phyloP scores from a whole-genome alignment of 2,113 vertebrate genomes.

The Semicossyphus pulcher region DNA sequence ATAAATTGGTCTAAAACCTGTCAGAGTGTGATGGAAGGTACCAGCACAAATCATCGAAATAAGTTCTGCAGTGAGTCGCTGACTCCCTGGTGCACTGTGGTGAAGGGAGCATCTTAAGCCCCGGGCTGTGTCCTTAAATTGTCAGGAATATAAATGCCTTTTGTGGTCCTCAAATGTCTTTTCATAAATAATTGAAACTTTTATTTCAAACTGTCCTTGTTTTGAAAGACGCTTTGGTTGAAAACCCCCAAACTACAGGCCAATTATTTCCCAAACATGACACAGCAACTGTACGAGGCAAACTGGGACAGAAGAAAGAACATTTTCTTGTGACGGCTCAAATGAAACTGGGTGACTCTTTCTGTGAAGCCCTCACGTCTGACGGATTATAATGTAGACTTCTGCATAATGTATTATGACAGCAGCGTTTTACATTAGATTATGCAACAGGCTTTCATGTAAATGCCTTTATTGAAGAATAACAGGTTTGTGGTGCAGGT shows the following conservation, averaged over 20 bases:
- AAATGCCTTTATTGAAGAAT: neutral
- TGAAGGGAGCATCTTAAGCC: neutral
- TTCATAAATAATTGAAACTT: conserved; percentile 40
- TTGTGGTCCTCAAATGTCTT: conserved; percentile 15
- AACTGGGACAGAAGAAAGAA: conserved; percentile 16
- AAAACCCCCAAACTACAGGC: conserved; percentile 11
- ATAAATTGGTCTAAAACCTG: conserved; percentile 1
- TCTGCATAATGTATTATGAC: conserved; percentile 2
- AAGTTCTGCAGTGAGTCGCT: neutral
- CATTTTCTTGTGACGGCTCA: conserved; percentile 9
- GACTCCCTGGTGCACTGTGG: neutral
- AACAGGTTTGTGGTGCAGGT: neutral
- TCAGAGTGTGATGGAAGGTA: neutral
- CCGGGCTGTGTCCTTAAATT: conserved; percentile 6
- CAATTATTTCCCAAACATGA: conserved; percentile 40
- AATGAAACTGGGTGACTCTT: conserved; percentile 11
- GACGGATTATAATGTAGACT: conserved; percentile 7
- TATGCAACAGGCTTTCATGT: neutral
- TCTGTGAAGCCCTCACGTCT: neutral
- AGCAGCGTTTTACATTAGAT: conserved; percentile 1
- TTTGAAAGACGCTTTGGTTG: conserved; percentile 15
- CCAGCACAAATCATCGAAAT: neutral
- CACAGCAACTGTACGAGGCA: conserved; percentile 16
- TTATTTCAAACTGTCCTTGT: conserved; percentile 26
- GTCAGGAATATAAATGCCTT: conserved; percentile 9